phyloP scores from a whole-genome alignment of 2,113 vertebrate genomes.

The Pluvialis apricaria region DNA sequence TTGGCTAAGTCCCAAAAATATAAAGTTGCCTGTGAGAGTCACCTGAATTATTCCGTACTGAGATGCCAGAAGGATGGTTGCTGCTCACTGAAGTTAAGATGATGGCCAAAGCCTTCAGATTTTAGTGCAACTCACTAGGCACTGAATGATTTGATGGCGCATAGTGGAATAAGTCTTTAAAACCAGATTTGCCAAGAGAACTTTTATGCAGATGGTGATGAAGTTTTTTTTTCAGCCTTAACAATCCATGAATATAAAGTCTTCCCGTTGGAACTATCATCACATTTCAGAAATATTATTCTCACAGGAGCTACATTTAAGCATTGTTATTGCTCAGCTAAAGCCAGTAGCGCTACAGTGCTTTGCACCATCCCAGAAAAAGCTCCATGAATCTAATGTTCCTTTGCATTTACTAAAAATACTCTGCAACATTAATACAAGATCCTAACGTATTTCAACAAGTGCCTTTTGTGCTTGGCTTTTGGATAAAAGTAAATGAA shows the following conservation, averaged over 20 bases:
- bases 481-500: not conserved
- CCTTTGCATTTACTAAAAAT: not conserved
- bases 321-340: not conserved
- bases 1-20: not conserved
- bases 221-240: not conserved
- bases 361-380: not conserved
- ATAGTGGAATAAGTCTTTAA: not conserved
- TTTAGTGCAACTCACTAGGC: not conserved
- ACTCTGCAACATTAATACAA: not conserved
- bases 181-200: not conserved
- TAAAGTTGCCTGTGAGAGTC: not conserved
- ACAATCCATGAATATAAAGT: not conserved
- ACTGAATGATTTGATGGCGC: not conserved
- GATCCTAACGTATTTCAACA: not conserved
- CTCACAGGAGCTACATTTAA: not conserved
- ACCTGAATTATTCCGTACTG: not conserved
- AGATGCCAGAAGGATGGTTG: not conserved
- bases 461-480: not conserved
- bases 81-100: not conserved
- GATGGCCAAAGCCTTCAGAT: not conserved
- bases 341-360: not conserved
- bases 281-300: not conserved
- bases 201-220: not conserved
- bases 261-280: not conserved
- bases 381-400: not conserved